These are phyloP conservation scores for Eilema depressum DNA, from an alignment of 2,888 invertebrate species.

Conservation along the genomic window DNA sequence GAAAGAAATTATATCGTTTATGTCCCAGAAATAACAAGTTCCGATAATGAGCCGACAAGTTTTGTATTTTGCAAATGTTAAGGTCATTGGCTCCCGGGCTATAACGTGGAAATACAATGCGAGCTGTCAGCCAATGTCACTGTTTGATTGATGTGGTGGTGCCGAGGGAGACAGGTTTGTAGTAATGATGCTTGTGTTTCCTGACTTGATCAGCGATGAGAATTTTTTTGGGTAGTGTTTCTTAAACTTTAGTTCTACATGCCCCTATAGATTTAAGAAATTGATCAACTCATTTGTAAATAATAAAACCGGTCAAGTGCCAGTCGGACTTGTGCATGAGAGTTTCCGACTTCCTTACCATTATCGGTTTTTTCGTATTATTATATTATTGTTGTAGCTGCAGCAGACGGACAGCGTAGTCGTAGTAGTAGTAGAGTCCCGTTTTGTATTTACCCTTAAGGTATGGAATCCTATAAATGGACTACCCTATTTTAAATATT, in stretches of 20 bases:
- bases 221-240: conserved; percentile 26
- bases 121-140: conserved; percentile 40
- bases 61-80: conserved; percentile 17
- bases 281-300: no score
- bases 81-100: conserved; percentile 36
- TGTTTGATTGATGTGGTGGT: conserved; percentile 43
- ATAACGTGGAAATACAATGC: conserved; percentile 42
- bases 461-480: no score
- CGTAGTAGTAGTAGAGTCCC: no score
- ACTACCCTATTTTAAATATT: no score
- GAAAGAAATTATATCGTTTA: conserved; percentile 2
- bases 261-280: neutral
- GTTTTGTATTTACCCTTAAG: no score
- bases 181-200: conserved; percentile 37
- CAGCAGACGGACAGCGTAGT: no score
- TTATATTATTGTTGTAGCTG: no score
- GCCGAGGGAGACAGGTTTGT: conserved; percentile 38
- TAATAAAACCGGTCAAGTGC: no score
- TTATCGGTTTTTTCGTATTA: no score
- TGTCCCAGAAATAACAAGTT: conserved; percentile 8
- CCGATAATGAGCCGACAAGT: conserved; percentile 8
- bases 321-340: no score
- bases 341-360: no score
- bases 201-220: conserved; percentile 29
- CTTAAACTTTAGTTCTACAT: neutral